Evolutionary conservation across 2,113 vertebrate species (phyloP), one percentile per base, ranked within the genome.

Genomic region (Engraulis encrasicolus): DNA sequence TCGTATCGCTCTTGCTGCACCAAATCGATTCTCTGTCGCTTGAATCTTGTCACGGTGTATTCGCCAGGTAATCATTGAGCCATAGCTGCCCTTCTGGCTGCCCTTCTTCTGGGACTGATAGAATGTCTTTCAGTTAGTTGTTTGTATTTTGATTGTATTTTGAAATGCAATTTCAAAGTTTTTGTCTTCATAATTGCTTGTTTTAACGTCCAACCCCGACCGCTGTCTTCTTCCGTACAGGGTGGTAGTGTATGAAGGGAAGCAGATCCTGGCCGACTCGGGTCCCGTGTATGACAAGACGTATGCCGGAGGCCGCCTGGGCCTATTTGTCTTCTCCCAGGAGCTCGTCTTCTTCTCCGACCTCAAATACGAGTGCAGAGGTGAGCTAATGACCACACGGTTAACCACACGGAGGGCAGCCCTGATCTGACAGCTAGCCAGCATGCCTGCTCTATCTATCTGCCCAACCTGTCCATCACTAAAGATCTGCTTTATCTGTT

Each of bases 311-410:
- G 98, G 98, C 84, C 89, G 98, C 74, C 93, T 99, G 87, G 98
- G 98, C 20, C 94, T 99, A 81, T 99, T 99, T 86, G 98, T 99
- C 91, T 99, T 99, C 93, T 99, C 98, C 82, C 98, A 99, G 93
- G 98, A 99, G 82, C 97, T 97, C 87, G 96, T 98, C 78, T 95
- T 97, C 87, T 99, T 99, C 95, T 99, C 98, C 36, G 98, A 99
- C 91, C 97, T 99, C 90, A 97, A 95, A 93, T 99, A 99, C 5
- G 97, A 98, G 92, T 99, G 98, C 94, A 95, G 95, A 98, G 98
- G 98, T 99, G 89, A 96, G 96, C 45, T 11, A 6, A 36, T 17
- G 66, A 31, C 89, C 79, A 23, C 49, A 17, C 38, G 18, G 31
- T n/a, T 58, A 23, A 31, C 50, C 27, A 11, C 31, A 36, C 20